A percentile compares a stretch with the other conserved stretches of the same genome.
Evolutionary conservation across 30 jellyfish, hydroid and myxozoan species (phyloP).

Genomic region (Aurelia coerulea): DNA sequence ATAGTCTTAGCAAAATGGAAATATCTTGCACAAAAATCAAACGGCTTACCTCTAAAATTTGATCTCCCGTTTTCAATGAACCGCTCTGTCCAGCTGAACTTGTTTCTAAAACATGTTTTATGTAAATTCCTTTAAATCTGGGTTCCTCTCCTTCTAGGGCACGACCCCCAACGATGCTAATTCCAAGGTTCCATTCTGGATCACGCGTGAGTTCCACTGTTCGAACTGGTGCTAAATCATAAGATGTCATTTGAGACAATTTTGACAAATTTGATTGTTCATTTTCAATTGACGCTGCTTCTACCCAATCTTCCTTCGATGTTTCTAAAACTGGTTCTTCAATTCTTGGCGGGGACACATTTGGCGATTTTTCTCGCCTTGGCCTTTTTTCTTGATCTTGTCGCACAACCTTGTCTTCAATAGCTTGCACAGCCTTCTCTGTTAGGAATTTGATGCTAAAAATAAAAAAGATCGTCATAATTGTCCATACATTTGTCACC

Average conservation of each 20-base stretch:
- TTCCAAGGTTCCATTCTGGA: conserved; percentile 86
- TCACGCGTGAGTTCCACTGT: conserved; percentile 80
- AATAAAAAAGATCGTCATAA: not conserved
- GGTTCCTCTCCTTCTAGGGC: conserved; percentile 77
- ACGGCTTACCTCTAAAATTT: conserved; percentile 76
- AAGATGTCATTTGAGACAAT: conserved; percentile 11
- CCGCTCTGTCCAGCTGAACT: conserved; percentile 92
- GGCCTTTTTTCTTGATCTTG: not conserved
- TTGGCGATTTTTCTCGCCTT: not conserved
- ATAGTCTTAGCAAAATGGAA: too few relatives aligned
- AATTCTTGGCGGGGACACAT: not conserved
- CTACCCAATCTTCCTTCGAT: not conserved
- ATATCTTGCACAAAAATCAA: too few relatives aligned
- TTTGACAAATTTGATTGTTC: not conserved
- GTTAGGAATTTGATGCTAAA: conserved; percentile 29
- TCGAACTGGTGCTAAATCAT: conserved; percentile 54
- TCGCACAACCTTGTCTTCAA: not conserved
- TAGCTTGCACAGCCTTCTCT: conserved; percentile 1
- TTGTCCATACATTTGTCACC: not conserved
- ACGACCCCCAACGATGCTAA: conserved; percentile 95
- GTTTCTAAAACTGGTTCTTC: not conserved
- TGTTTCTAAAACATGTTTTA: conserved; percentile 86
- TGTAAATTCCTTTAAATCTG: conserved; percentile 80
- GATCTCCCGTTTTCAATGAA: conserved; percentile 86
- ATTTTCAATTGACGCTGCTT: too few relatives aligned